Evolutionary conservation across 2,888 invertebrate genomes (phyloP).

Genomic region (Drosophila neutralis): DNA sequence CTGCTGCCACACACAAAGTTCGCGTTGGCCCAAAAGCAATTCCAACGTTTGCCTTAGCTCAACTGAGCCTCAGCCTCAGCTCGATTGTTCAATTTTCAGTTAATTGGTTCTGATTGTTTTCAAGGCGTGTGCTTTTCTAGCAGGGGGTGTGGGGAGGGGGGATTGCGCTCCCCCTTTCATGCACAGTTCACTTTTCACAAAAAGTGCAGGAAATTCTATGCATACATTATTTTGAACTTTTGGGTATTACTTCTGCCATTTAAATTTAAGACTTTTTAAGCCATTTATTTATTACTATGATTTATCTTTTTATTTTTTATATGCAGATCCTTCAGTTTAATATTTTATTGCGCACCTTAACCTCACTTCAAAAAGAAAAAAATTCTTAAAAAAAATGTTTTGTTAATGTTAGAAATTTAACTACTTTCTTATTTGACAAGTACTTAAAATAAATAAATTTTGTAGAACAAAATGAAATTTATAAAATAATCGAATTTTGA

Average conservation of each 20-base stretch:
- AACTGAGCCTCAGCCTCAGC: slow-evolving; percentile 4
- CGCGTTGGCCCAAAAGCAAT: slow-evolving; percentile 53
- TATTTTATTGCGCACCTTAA: no score
- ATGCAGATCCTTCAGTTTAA: neutral
- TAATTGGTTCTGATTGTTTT: slow-evolving; percentile 81
- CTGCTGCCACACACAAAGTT: slow-evolving; percentile 48
- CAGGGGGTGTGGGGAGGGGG: neutral
- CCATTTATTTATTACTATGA: no score
- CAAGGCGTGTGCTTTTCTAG: slow-evolving; percentile 66
- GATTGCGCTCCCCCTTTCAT: neutral
- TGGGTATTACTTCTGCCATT: neutral
- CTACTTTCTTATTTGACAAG: no score
- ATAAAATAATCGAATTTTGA: no score
- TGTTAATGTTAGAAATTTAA: no score
- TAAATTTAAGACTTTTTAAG: neutral
- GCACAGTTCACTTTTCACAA: neutral
- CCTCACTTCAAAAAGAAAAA: no score
- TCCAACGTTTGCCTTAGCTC: slow-evolving; percentile 45
- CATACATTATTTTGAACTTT: neutral
- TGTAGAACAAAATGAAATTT: no score
- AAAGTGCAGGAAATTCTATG: neutral
- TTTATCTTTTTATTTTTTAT: no score
- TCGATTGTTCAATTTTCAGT: slow-evolving; percentile 78
- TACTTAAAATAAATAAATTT: no score
- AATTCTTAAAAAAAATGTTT: no score